Percentiles rank a stretch among this genome's conserved stretches.
These are phyloP conservation scores for Synanthedon formicaeformis DNA, from an alignment of 2,888 invertebrate species.

Conservation along the genomic window DNA sequence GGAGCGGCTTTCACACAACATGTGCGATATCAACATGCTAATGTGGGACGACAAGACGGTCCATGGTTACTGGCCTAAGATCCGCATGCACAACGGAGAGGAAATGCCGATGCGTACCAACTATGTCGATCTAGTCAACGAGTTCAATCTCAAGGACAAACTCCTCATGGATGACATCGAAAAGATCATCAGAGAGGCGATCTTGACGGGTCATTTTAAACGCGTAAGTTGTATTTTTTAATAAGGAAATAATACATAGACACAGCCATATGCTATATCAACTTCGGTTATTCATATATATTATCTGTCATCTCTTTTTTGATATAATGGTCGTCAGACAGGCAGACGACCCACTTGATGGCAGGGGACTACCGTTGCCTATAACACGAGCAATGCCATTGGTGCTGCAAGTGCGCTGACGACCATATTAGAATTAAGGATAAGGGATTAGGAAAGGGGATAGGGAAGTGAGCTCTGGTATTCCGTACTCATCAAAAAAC, in stretches of 20 bases:
- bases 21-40: slow-evolving; percentile 61
- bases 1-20: slow-evolving; percentile 58
- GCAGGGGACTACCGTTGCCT: too few species aligned
- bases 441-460: too few species aligned
- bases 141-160: slow-evolving; percentile 36
- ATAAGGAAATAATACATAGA: not conserved
- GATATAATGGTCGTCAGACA: not conserved
- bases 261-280: not conserved
- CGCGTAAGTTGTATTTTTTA: slow-evolving; percentile 30
- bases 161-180: slow-evolving; percentile 51
- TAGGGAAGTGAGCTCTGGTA: too few species aligned
- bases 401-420: too few species aligned
- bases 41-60: slow-evolving; percentile 50
- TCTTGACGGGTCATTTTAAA: slow-evolving; percentile 43
- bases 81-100: slow-evolving; percentile 67
- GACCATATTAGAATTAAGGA: too few species aligned
- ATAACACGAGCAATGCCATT: too few species aligned
- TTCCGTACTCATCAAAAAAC: too few species aligned
- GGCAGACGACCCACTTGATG: too few species aligned
- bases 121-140: slow-evolving; percentile 32
- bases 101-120: slow-evolving; percentile 69
- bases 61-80: slow-evolving; percentile 71
- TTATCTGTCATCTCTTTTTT: not conserved
- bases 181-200: slow-evolving; percentile 63
- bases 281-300: not conserved